Conservation (phyloP, 1,140 invertebrate species). For the Centruroides sculpturatus region DNA sequence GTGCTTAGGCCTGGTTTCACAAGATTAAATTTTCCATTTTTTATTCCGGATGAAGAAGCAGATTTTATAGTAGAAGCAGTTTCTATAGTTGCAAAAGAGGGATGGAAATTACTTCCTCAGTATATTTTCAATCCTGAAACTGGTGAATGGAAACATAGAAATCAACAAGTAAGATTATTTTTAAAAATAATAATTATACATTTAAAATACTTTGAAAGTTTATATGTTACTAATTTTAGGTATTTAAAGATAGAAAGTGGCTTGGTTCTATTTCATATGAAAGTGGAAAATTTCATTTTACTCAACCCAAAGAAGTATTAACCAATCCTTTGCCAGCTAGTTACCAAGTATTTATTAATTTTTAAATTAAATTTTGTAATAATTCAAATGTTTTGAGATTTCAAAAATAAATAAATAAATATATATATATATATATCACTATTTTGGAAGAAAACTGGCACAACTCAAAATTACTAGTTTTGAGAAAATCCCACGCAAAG, state of each 20-base stretch:
- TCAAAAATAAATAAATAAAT: too few species aligned
- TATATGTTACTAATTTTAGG: slow-evolving; percentile 19
- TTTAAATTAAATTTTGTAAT: too few species aligned
- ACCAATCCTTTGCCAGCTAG: too few species aligned
- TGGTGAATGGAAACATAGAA: slow-evolving; percentile 75
- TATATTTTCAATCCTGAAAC: slow-evolving; percentile 73
- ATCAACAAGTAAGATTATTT: slow-evolving; percentile 40
- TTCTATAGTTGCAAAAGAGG: slow-evolving; percentile 71
- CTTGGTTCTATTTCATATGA: slow-evolving; percentile 59
- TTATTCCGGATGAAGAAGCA: slow-evolving; percentile 60
- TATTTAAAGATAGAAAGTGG: slow-evolving; percentile 66
- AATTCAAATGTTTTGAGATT: too few species aligned
- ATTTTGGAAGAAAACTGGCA: too few species aligned
- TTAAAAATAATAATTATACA: not conserved
- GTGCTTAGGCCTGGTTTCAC: slow-evolving; percentile 73
- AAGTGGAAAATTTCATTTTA: slow-evolving; percentile 53
- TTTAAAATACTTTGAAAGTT: not conserved
- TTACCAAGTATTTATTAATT: too few species aligned
- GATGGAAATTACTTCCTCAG: slow-evolving; percentile 76
- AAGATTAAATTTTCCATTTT: slow-evolving; percentile 69
- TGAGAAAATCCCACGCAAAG: too few species aligned
- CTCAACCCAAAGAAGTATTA: too few species aligned
- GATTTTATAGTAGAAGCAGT: slow-evolving; percentile 70
- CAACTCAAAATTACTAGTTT: too few species aligned
- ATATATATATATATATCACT: too few species aligned